These are phyloP conservation scores for Nannospalax galili DNA, from an alignment of 2,113 vertebrate species.

Conservation along the genomic window DNA sequence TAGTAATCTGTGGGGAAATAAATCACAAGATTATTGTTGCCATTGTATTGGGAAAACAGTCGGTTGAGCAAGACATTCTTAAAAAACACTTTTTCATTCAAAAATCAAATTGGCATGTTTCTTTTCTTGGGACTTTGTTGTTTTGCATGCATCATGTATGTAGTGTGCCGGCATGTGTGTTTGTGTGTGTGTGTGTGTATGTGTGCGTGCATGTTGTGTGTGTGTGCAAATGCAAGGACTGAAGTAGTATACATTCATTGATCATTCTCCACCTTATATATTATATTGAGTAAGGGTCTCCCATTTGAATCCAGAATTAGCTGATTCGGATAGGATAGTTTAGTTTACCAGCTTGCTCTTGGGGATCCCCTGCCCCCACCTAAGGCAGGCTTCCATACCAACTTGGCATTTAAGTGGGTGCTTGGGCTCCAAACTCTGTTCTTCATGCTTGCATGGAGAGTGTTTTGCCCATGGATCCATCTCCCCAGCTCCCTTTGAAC, in stretches of 20 bases:
- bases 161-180: not conserved
- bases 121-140: not conserved
- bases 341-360: not conserved
- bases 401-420: not conserved
- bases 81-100: not conserved
- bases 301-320: not conserved
- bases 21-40: not conserved
- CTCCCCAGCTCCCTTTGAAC: not conserved
- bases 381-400: not conserved
- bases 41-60: not conserved
- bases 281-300: not conserved
- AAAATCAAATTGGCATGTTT: not conserved
- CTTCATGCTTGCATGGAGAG: not conserved
- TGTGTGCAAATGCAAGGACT: not conserved
- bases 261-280: not conserved
- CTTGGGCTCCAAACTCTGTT: not conserved
- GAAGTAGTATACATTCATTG: not conserved
- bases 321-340: not conserved
- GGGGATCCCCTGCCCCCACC: not conserved
- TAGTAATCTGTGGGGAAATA: not conserved
- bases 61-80: not conserved
- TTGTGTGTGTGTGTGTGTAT: not conserved
- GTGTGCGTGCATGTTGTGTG: too few relatives aligned
- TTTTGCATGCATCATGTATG: too few relatives aligned
- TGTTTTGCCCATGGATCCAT: not conserved